phyloP scores from a whole-genome alignment of 2,888 invertebrate species.

The Zeuzera pyrina region DNA sequence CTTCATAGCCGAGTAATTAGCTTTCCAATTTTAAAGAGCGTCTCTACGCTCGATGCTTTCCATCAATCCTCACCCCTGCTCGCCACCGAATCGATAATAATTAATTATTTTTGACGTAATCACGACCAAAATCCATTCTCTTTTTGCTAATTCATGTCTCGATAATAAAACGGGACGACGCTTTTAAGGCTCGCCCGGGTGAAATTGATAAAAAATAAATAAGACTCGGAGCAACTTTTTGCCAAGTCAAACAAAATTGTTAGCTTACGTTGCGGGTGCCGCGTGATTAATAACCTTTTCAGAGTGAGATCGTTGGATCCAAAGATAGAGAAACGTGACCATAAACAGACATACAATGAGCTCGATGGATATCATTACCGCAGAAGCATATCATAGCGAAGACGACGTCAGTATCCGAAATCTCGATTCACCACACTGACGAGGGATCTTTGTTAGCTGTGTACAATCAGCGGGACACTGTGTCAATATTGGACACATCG shows the following conservation, averaged over 20 bases:
- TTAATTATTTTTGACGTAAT: slow-evolving; percentile 83
- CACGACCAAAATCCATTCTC: slow-evolving; percentile 77
- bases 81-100: slow-evolving; percentile 75
- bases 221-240: slow-evolving; percentile 52
- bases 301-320: slow-evolving; percentile 8
- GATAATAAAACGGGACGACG: slow-evolving; percentile 70
- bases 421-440: slow-evolving; percentile 47
- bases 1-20: slow-evolving; percentile 58
- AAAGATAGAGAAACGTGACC: not conserved
- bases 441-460: slow-evolving; percentile 52
- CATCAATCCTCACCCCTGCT: slow-evolving; percentile 62
- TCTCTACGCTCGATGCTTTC: slow-evolving; percentile 39
- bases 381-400: slow-evolving; percentile 6
- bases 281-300: slow-evolving; percentile 52
- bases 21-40: slow-evolving; percentile 63
- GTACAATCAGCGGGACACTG: slow-evolving; percentile 48
- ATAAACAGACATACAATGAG: slow-evolving; percentile 2
- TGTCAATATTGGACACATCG: slow-evolving; percentile 61
- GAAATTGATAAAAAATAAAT: slow-evolving; percentile 72
- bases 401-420: slow-evolving; percentile 32
- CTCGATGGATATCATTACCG: not conserved
- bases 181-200: slow-evolving; percentile 57
- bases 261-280: slow-evolving; percentile 36
- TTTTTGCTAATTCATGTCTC: slow-evolving; percentile 79
- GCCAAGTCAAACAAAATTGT: slow-evolving; percentile 62